A percentile compares a stretch with the other conserved stretches of the same genome.
Conservation (phyloP, 2,113 vertebrate species). For the Nothocercus nigrocapillus region DNA sequence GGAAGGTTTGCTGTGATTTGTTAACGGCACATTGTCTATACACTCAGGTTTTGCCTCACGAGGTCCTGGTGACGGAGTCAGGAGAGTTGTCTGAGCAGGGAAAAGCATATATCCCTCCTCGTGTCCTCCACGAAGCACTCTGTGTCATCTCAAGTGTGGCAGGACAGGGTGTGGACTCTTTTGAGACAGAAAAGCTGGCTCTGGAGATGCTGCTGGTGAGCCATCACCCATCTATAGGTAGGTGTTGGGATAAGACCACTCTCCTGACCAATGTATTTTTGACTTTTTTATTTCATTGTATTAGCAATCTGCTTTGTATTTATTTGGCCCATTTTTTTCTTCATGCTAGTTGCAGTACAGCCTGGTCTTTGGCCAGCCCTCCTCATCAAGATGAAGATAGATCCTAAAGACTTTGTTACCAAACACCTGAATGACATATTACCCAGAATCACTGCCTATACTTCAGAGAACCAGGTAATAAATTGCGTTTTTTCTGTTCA, state of each 20-base stretch:
- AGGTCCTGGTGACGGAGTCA: slow-evolving; percentile 83
- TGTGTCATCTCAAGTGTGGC: slow-evolving; percentile 85
- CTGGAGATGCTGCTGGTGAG: slow-evolving; percentile 88
- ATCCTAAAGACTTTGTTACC: slow-evolving; percentile 86
- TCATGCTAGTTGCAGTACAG: slow-evolving; percentile 81
- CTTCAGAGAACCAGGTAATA: slow-evolving; percentile 83
- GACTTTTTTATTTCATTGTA: background rate
- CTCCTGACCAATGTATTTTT: background rate
- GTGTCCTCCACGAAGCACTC: slow-evolving; percentile 87
- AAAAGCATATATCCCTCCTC: slow-evolving; percentile 82
- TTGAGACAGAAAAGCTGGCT: slow-evolving; percentile 86
- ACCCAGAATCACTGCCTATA: slow-evolving; percentile 80
- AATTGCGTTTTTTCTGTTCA: background rate
- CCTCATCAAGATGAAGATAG: slow-evolving; percentile 88
- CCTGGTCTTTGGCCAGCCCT: slow-evolving; percentile 87
- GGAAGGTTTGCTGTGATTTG: background rate
- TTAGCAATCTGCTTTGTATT: background rate
- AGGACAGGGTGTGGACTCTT: slow-evolving; percentile 80
- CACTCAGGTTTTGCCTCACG: slow-evolving; percentile 84
- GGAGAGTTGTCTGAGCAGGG: slow-evolving; percentile 89
- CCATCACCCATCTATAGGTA: slow-evolving; percentile 94
- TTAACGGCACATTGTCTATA: background rate
- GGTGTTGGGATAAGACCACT: background rate
- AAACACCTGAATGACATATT: slow-evolving; percentile 88
- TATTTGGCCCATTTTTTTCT: background rate